Conservation (phyloP, 2,888 invertebrate genomes). For the Polymixis lichenea region DNA sequence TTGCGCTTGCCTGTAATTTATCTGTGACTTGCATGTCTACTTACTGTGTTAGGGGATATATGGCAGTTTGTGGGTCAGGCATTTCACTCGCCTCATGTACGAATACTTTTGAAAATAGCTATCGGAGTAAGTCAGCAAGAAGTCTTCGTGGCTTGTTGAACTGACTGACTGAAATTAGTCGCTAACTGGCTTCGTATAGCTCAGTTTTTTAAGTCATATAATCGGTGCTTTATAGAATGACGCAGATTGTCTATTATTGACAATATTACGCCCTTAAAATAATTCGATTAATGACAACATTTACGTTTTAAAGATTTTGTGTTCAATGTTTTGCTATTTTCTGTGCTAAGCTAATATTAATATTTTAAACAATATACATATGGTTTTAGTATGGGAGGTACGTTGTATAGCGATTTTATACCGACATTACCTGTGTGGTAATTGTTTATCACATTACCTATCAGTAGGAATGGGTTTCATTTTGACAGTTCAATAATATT, state of each 20-base stretch:
- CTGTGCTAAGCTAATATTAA: constrained; percentile 2
- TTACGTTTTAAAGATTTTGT: background rate
- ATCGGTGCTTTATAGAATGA: background rate
- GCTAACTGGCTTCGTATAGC: background rate
- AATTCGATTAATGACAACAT: constrained; percentile 5
- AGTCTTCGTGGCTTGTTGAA: background rate
- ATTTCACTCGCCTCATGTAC: background rate
- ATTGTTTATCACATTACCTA: too few species aligned
- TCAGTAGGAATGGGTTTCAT: too few species aligned
- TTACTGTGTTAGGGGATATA: background rate
- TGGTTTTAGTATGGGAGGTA: constrained; percentile 5
- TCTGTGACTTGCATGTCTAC: background rate
- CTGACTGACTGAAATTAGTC: background rate
- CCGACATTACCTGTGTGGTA: too few species aligned
- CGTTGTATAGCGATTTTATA: background rate
- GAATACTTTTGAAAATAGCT: background rate
- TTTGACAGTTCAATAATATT: too few species aligned
- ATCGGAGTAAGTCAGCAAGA: background rate
- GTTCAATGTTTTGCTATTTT: constrained; percentile 11
- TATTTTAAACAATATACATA: background rate
- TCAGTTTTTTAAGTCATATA: background rate
- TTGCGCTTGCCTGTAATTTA: background rate
- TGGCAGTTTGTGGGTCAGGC: background rate
- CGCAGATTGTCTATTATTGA: background rate
- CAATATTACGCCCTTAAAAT: background rate